Conservation (phyloP, 64 coral and sea anemone species). For the Anthopleura sola region DNA sequence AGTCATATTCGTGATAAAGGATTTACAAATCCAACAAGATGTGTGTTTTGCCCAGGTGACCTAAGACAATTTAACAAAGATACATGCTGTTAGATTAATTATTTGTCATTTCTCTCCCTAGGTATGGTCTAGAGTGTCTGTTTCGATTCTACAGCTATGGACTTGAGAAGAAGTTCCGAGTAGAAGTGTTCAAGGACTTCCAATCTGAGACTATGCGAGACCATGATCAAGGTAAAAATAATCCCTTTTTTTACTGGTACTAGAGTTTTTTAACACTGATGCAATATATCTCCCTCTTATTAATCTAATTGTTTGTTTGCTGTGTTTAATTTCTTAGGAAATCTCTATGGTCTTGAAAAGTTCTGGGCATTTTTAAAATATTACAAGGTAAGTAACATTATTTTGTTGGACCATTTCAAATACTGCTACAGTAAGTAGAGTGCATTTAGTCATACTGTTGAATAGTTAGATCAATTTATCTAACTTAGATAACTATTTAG, state of each 20-base stretch:
- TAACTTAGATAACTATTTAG: too few relatives aligned
- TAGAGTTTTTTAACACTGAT: too few relatives aligned
- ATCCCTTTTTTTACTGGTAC: background rate
- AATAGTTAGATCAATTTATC: too few relatives aligned
- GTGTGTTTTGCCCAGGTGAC: too few relatives aligned
- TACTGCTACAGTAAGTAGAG: too few relatives aligned
- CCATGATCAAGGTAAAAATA: conserved; percentile 69
- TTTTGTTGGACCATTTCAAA: too few relatives aligned
- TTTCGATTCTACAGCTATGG: conserved; percentile 98
- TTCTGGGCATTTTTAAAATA: conserved; percentile 99
- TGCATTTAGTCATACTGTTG: too few relatives aligned
- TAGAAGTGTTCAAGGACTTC: conserved; percentile 93
- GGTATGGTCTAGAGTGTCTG: conserved; percentile 95
- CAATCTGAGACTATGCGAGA: conserved; percentile 83
- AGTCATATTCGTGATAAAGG: too few relatives aligned
- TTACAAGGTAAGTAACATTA: conserved; percentile 65
- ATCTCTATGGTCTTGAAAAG: conserved; percentile 98
- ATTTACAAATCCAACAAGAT: too few relatives aligned
- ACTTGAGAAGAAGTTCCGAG: conserved; percentile 84
- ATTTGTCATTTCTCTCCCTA: conserved; percentile 10
- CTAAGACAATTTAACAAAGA: too few relatives aligned
- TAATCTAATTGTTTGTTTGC: background rate
- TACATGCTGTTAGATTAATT: too few relatives aligned
- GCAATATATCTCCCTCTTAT: too few relatives aligned
- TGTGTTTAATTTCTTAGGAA: conserved; percentile 48